Evolutionary conservation across 2,113 vertebrate species (phyloP).

Genomic region (Actenoides hombroni): DNA sequence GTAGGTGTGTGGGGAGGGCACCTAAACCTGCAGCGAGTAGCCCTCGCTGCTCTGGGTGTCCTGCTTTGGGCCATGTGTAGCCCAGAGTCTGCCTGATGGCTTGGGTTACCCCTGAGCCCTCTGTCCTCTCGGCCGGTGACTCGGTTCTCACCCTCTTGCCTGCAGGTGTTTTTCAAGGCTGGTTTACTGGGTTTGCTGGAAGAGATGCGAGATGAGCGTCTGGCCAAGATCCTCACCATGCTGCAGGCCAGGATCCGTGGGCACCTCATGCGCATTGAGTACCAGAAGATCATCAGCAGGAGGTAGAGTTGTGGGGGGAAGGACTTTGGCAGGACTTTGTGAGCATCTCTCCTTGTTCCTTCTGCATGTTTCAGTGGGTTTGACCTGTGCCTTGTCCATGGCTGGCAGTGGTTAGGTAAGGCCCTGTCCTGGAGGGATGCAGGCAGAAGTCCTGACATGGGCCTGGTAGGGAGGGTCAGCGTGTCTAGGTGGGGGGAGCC

Average conservation of each 20-base stretch:
- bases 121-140: background rate
- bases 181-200: slow-evolving; percentile 88
- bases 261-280: slow-evolving; percentile 85
- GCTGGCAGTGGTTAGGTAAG: background rate
- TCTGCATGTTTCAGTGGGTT: background rate
- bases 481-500: background rate
- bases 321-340: background rate
- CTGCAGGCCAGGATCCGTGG: slow-evolving; percentile 87
- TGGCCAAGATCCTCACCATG: slow-evolving; percentile 89
- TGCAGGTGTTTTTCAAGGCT: slow-evolving; percentile 93
- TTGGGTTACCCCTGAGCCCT: background rate
- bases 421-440: background rate
- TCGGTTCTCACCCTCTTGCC: background rate
- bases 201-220: slow-evolving; percentile 87
- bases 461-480: background rate
- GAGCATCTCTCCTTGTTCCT: background rate
- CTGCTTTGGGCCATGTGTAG: rapidly evolving
- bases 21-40: too few species aligned
- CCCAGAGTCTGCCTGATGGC: background rate
- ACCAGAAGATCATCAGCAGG: slow-evolving; percentile 79
- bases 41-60: background rate
- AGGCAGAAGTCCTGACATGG: background rate
- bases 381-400: background rate
- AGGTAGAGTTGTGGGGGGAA: slow-evolving; percentile 62
- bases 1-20: background rate